phyloP scores from a whole-genome alignment of 2,888 invertebrate genomes.

The Hypolimnas misippus region DNA sequence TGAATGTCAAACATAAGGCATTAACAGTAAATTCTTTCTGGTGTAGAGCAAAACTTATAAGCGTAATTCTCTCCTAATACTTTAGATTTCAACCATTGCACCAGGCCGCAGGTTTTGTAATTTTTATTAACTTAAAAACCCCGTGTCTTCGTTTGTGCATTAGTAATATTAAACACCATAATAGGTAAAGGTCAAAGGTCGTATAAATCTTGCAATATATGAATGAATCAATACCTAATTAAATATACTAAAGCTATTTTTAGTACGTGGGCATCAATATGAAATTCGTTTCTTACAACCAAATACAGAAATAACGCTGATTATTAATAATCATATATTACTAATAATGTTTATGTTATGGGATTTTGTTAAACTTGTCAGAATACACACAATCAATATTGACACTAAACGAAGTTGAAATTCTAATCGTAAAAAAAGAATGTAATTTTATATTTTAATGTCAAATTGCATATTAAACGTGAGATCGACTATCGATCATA shows the following conservation, averaged over 20 bases:
- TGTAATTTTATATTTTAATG: not conserved
- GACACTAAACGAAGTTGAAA: no score
- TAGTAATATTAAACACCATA: slow-evolving; percentile 20
- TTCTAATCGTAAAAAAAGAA: no score
- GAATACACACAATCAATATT: no score
- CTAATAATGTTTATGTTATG: no score
- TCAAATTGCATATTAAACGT: slow-evolving; percentile 13
- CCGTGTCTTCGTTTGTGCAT: not conserved
- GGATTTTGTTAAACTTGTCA: no score
- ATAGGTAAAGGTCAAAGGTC: slow-evolving; percentile 26
- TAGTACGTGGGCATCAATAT: not conserved
- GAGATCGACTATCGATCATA: slow-evolving; percentile 27
- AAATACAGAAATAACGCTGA: not conserved
- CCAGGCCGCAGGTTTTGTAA: no score
- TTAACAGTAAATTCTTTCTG: no score
- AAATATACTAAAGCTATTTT: not conserved
- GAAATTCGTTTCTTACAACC: not conserved
- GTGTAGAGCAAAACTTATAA: no score
- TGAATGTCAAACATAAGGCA: no score
- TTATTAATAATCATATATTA: not conserved
- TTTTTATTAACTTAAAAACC: not conserved
- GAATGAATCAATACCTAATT: not conserved
- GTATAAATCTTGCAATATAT: not conserved
- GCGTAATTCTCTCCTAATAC: no score
- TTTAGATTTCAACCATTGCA: no score